Percentiles rank a stretch among this genome's conserved stretches.
Evolutionary conservation across 2,888 invertebrate genomes (phyloP).

Genomic region (Yponomeuta plumbellus): DNA sequence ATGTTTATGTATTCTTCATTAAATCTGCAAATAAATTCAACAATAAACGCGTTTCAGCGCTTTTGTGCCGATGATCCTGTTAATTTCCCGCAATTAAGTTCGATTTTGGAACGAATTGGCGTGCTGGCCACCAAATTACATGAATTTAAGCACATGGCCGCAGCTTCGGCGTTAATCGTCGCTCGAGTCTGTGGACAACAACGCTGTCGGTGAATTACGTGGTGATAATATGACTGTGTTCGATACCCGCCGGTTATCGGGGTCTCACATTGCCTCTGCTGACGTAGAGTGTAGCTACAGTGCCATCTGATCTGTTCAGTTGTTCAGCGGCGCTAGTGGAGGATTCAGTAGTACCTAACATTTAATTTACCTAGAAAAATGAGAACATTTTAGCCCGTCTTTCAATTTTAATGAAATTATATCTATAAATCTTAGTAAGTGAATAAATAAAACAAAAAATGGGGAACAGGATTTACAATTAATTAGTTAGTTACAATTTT

Average conservation of each 20-base stretch:
- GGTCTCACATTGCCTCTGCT: not conserved
- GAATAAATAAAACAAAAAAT: too few relatives aligned
- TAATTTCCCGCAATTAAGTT: constrained; percentile 34
- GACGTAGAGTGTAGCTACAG: not conserved
- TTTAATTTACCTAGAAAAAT: too few relatives aligned
- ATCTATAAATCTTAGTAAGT: too few relatives aligned
- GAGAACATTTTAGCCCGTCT: too few relatives aligned
- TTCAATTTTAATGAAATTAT: too few relatives aligned
- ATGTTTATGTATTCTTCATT: not conserved
- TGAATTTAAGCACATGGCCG: constrained; percentile 52
- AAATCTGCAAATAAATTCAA: not conserved
- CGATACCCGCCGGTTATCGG: constrained; percentile 12
- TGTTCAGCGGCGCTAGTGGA: too few relatives aligned
- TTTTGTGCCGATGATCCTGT: not conserved
- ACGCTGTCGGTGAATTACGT: not conserved
- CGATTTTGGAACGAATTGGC: constrained; percentile 53
- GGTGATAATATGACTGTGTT: not conserved
- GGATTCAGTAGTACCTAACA: too few relatives aligned
- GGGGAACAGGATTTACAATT: too few relatives aligned
- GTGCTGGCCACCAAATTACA: constrained; percentile 42
- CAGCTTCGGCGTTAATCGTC: constrained; percentile 21
- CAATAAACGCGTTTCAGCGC: not conserved
- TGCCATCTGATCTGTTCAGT: too few relatives aligned
- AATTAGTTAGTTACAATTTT: too few relatives aligned
- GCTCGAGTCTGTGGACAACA: constrained; percentile 15